These are phyloP conservation scores for Diachasma alloeum DNA, from an alignment of 1,140 invertebrate genomes.

Conservation along the genomic window DNA sequence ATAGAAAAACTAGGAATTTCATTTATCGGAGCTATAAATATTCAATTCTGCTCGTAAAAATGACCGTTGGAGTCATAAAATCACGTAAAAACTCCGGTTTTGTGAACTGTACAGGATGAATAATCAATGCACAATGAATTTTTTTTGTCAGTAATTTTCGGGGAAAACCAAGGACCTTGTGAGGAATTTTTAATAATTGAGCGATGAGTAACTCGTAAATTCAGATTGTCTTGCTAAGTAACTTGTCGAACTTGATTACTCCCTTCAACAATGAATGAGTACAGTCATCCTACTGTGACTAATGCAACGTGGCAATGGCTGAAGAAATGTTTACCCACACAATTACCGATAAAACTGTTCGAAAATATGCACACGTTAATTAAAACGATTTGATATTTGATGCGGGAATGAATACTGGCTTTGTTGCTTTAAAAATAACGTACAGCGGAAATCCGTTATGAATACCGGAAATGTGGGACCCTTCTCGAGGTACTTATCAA, in stretches of 20 bases:
- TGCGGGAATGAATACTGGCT: not conserved
- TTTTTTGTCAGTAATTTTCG: too few relatives aligned
- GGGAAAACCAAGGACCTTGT: too few relatives aligned
- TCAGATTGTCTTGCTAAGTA: constrained; percentile 27
- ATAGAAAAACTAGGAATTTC: too few relatives aligned
- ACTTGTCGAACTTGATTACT: not conserved
- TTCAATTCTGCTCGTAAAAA: too few relatives aligned
- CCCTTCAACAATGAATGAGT: not conserved
- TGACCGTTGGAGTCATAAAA: too few relatives aligned
- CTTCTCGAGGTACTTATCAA: not conserved
- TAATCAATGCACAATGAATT: too few relatives aligned
- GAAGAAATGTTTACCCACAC: not conserved
- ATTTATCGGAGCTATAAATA: too few relatives aligned
- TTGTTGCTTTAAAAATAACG: not conserved
- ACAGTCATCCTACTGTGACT: not conserved
- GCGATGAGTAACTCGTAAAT: not conserved
- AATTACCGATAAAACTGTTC: not conserved
- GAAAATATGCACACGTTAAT: not conserved
- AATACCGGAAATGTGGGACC: not conserved
- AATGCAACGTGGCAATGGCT: not conserved
- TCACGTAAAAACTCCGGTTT: too few relatives aligned
- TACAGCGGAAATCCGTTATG: not conserved
- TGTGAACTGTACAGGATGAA: too few relatives aligned
- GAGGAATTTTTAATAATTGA: too few relatives aligned
- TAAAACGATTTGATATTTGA: not conserved